These are phyloP conservation scores for Rhinella marina DNA, from an alignment of 2,797 vertebrate species.

Conservation along the genomic window DNA sequence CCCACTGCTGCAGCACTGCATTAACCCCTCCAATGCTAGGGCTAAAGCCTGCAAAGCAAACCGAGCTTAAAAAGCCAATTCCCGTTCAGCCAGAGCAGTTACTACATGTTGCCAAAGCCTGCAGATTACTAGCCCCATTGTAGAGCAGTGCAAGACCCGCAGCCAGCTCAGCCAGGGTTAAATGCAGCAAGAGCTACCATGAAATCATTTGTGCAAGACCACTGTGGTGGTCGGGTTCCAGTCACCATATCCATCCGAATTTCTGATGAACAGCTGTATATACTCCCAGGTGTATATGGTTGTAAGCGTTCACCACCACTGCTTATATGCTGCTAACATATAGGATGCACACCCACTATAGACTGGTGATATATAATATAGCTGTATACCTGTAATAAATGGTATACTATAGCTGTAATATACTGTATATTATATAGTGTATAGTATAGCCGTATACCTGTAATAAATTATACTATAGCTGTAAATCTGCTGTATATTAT, in stretches of 20 bases:
- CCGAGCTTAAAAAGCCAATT: neutral
- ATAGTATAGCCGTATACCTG: neutral
- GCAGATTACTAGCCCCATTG: neutral
- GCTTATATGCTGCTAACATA: neutral
- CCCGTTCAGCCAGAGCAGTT: slow-evolving; percentile 24
- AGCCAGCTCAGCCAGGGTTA: neutral
- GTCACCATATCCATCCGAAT: neutral
- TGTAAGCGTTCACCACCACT: neutral
- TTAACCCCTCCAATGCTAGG: neutral
- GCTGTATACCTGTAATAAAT: neutral
- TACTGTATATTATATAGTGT: neutral
- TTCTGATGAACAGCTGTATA: neutral
- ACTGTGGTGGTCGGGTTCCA: neutral
- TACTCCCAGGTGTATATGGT: neutral
- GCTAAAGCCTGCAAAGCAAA: slow-evolving; percentile 30
- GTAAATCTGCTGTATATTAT: no score
- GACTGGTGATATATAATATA: no score
- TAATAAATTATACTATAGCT: no score
- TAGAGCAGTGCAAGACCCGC: neutral
- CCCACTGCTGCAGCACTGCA: neutral
- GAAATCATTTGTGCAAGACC: neutral
- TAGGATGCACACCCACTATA: neutral
- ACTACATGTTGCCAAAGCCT: neutral
- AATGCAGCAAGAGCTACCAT: neutral
- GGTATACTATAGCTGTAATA: neutral